Percentiles rank a stretch among this genome's conserved stretches.
Conservation (phyloP, 1,140 invertebrate species). For the Olivierus martensii region DNA sequence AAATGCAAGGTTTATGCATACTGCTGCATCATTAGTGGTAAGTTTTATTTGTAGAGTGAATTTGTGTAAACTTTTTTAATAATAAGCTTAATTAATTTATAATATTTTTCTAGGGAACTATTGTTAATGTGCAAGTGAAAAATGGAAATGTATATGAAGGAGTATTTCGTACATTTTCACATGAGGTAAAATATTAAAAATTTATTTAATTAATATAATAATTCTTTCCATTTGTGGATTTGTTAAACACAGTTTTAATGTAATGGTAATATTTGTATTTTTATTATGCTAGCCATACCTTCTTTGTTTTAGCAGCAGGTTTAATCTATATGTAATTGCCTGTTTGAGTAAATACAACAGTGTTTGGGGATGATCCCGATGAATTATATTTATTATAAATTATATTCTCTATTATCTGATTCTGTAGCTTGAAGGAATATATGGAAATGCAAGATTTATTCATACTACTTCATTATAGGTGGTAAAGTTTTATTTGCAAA, state of each 20-base stretch:
- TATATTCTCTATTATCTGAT: no score
- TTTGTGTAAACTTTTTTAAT: no score
- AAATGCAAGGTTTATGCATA: slow-evolving; percentile 74
- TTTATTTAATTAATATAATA: no score
- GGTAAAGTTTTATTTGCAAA: slow-evolving; percentile 1
- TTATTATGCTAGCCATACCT: no score
- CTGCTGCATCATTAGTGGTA: slow-evolving; percentile 31
- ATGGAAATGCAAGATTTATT: slow-evolving; percentile 74
- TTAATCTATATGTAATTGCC: no score
- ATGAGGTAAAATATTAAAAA: slow-evolving; percentile 31
- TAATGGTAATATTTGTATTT: no score
- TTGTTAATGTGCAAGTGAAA: slow-evolving; percentile 49
- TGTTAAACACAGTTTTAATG: no score
- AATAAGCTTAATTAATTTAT: not conserved
- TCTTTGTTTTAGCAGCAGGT: no score
- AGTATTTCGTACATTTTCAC: slow-evolving; percentile 70
- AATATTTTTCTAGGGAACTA: slow-evolving; percentile 24
- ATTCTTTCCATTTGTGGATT: no score
- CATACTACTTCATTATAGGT: slow-evolving; percentile 42
- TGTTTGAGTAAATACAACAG: no score
- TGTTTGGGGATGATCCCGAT: no score
- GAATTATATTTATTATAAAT: no score
- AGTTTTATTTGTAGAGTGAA: not conserved
- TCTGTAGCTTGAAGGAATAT: slow-evolving; percentile 53
- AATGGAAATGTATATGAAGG: slow-evolving; percentile 71